Evolutionary conservation across 1,140 invertebrate genomes (phyloP).

Genomic region (Mamestra configurata): DNA sequence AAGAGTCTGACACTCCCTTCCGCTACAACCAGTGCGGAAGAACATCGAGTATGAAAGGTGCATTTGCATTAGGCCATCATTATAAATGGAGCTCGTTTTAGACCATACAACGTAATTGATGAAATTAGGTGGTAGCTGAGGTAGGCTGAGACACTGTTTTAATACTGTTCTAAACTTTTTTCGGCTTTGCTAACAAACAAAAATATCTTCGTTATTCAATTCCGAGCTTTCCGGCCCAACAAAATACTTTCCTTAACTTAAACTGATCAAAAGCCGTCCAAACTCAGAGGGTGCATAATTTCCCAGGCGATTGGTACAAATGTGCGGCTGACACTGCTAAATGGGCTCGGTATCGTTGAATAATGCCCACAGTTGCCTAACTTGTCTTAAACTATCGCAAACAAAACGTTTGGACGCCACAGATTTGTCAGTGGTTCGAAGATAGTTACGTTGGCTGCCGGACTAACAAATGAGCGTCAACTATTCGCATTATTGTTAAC

Average conservation of each 20-base stretch:
- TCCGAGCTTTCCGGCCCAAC: neutral
- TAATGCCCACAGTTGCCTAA: conserved; percentile 75
- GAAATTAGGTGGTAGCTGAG: no score
- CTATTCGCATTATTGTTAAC: conserved; percentile 53
- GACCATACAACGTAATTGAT: no score
- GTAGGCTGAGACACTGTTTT: no score
- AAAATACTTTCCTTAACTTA: neutral
- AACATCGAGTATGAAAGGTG: no score
- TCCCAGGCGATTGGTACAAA: conserved; percentile 71
- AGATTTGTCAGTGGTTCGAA: conserved; percentile 75
- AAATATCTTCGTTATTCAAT: neutral
- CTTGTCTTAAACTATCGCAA: conserved; percentile 80
- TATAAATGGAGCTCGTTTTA: no score
- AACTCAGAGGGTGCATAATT: conserved; percentile 40
- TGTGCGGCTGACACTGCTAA: conserved; percentile 85
- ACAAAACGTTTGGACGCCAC: conserved; percentile 72
- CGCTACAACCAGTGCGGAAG: no score
- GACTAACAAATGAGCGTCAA: conserved; percentile 65
- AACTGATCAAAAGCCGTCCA: conserved; percentile 7
- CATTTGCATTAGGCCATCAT: no score
- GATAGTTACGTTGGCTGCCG: conserved; percentile 56
- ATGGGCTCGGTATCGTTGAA: conserved; percentile 78
- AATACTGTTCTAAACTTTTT: no score
- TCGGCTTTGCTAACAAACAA: no score
- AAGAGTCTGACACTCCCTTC: no score